Evolutionary conservation across 2,888 invertebrate species (phyloP).

Genomic region (Argyresthia albistria): DNA sequence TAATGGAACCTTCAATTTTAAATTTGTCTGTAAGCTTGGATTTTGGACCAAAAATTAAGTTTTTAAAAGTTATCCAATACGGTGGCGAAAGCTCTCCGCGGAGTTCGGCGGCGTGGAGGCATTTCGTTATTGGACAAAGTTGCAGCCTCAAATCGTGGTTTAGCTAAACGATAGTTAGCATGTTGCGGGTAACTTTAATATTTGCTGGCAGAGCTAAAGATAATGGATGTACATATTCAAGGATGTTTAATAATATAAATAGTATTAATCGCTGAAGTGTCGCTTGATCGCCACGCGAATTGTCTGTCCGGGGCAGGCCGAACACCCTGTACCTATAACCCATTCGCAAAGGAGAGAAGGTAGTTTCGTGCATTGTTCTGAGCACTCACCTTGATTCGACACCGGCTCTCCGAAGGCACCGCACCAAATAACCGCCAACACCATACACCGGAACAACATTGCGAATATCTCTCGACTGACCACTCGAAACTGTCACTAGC

Average conservation of each 20-base stretch:
- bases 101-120: no score
- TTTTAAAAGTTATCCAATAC: no score
- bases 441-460: background rate
- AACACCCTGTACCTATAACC: background rate
- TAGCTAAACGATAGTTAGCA: background rate
- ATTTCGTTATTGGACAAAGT: background rate
- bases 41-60: no score
- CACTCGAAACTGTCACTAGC: background rate
- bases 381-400: slow-evolving; percentile 56
- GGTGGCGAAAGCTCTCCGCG: no score
- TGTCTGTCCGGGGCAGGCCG: background rate
- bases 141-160: background rate
- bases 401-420: slow-evolving; percentile 37
- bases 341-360: slow-evolving; percentile 19
- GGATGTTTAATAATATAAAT: background rate
- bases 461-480: background rate
- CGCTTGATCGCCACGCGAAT: background rate
- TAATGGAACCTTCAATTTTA: no score
- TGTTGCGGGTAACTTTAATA: background rate
- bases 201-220: background rate
- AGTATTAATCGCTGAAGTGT: background rate
- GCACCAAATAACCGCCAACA: slow-evolving; percentile 45
- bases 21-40: no score
- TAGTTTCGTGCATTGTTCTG: slow-evolving; percentile 37
- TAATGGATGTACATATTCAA: no score